Conservation (phyloP, 2,113 vertebrate species). For the Tretioscincus oriximinensis region DNA sequence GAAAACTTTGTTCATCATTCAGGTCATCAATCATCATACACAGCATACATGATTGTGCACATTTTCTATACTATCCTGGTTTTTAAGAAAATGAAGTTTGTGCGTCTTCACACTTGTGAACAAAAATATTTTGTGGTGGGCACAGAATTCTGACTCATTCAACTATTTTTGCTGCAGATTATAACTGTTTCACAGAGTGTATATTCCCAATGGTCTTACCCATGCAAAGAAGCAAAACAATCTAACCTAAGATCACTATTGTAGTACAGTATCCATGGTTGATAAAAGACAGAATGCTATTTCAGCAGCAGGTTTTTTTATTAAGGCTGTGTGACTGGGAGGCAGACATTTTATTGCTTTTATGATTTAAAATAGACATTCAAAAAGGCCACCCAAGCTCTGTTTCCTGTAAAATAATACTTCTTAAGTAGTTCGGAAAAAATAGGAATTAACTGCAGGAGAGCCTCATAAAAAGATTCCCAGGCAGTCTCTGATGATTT, state of each 20-base stretch:
- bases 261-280: background rate
- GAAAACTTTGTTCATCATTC: background rate
- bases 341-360: background rate
- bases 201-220: background rate
- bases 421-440: background rate
- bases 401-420: constrained; percentile 14
- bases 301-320: background rate
- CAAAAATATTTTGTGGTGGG: background rate
- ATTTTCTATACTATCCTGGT: background rate
- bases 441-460: background rate
- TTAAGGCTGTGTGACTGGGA: background rate
- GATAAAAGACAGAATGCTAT: background rate
- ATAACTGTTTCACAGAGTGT: background rate
- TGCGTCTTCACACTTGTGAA: background rate
- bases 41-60: background rate
- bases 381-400: background rate
- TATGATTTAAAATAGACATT: background rate
- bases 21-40: background rate
- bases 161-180: background rate
- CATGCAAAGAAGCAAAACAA: background rate
- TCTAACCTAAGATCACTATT: background rate
- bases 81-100: background rate
- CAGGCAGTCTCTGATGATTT: background rate
- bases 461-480: background rate
- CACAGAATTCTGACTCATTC: background rate